A percentile compares a stretch with the other conserved stretches of the same genome.
Evolutionary conservation across 2,797 vertebrate species (phyloP).

Genomic region (Neopelma chrysocephalum): DNA sequence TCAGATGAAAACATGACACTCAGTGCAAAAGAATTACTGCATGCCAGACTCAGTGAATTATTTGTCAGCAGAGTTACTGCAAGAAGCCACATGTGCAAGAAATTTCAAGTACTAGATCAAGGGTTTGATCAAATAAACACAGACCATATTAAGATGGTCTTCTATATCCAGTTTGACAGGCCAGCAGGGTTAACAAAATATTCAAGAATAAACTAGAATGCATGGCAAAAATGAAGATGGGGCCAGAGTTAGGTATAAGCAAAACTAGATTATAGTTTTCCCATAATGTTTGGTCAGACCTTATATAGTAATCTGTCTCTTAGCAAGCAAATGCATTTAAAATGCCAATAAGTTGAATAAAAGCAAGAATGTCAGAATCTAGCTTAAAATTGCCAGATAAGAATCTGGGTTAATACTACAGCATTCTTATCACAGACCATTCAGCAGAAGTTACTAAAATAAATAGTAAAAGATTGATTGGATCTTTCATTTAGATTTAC

Average conservation of each 20-base stretch:
- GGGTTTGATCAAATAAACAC: background rate
- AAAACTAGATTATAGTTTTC: background rate
- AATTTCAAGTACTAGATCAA: background rate
- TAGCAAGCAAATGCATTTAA: background rate
- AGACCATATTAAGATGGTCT: background rate
- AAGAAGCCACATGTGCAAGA: background rate
- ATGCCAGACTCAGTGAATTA: background rate
- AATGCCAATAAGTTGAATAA: background rate
- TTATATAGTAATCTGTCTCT: background rate
- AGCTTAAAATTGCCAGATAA: background rate
- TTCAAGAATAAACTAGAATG: background rate
- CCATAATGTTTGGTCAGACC: background rate
- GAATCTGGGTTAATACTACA: background rate
- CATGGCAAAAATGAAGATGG: background rate
- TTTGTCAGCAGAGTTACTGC: background rate
- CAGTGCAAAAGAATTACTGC: background rate
- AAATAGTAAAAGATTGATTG: background rate
- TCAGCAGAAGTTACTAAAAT: background rate
- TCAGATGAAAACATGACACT: background rate
- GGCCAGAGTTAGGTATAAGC: background rate
- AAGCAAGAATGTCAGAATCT: background rate
- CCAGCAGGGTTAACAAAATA: background rate
- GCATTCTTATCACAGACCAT: background rate
- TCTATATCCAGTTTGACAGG: background rate
- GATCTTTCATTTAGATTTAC: background rate